Base-by-base conservation (phyloP, 2,888 invertebrate species). In the Melitaea athalia region DNA sequence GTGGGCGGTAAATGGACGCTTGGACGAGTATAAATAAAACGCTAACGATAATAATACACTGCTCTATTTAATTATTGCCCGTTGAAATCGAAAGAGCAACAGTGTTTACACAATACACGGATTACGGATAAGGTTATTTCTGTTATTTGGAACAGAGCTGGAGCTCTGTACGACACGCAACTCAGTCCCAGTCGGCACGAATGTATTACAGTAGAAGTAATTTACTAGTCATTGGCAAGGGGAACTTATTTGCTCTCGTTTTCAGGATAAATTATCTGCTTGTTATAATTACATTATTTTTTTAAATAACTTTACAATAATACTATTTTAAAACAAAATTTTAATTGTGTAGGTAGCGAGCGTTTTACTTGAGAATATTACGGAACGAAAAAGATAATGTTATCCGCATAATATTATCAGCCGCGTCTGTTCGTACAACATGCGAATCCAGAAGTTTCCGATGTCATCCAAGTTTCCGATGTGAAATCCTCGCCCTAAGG, bases 1-100 rank as follows among this genome's bases (percentile, higher is more conserved):
- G 85, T 85, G 83, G 88, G 87, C 85, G 89, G 88, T 77, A 85
- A 88, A 88, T 86, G 81, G 82, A 83, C 85, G 85, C 81, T 81
- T 82, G 79, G 83, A 81, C 82, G 84, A 83, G 71, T 85, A 85
- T 87, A 85, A 86, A 88, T 87, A 88, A 79, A 84, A 81, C 81
- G 84, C 84, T 83, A 86, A 84, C 83, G 82, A 84, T 84, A 85
- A 83, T 85, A 84, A 86, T 82, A 85, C 78, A 76, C 79, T 79
- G 85, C 77, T 78, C 83, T 77, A 84, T 83, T 85, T 86, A 85
- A 88, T 85, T 82, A 85, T 84, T 79, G 81, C 77, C 78, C 79
- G 83, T 76, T 84, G 83, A 85, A 84, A 83, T 76, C 68, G 74
- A 71, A 70, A 78, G 75, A 76, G 72, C 69, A 66, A 63, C 59